phyloP scores from a whole-genome alignment of 2,797 vertebrate genomes.

The Ambastaia sidthimunki region DNA sequence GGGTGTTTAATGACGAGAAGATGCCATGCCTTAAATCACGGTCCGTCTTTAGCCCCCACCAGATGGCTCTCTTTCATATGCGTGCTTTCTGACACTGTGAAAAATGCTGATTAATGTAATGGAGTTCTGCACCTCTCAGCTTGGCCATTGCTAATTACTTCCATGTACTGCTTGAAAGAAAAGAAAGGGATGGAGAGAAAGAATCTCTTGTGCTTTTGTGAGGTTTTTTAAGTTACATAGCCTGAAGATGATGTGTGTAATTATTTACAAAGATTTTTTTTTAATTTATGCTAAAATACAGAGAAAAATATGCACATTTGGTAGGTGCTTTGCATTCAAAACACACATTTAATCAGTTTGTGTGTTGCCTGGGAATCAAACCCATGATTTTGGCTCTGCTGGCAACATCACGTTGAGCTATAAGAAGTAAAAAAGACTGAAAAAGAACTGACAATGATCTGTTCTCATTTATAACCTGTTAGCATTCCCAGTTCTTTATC shows the following conservation, averaged over 20 bases:
- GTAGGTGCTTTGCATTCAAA: no score
- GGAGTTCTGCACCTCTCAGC: constrained; percentile 55
- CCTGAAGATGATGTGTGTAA: neutral
- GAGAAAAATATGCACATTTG: no score
- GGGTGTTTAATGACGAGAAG: constrained; percentile 51
- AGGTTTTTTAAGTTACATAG: neutral
- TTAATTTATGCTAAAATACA: neutral
- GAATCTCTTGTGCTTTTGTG: neutral
- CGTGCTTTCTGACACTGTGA: constrained; percentile 46
- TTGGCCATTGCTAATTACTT: constrained; percentile 65
- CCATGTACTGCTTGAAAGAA: constrained; percentile 50
- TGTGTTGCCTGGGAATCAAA: neutral
- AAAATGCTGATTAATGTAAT: constrained; percentile 65
- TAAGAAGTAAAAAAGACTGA: no score
- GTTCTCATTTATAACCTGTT: no score
- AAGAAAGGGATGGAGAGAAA: neutral
- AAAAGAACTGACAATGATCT: no score
- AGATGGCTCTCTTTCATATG: constrained; percentile 64
- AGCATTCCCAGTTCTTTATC: neutral
- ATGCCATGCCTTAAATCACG: constrained; percentile 51
- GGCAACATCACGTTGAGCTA: neutral
- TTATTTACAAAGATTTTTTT: no score
- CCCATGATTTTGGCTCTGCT: neutral
- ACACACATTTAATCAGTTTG: neutral
- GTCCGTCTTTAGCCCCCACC: constrained; percentile 52